These are phyloP conservation scores for Colinus virginianus DNA, from an alignment of 2,113 vertebrate species.

Conservation along the genomic window DNA sequence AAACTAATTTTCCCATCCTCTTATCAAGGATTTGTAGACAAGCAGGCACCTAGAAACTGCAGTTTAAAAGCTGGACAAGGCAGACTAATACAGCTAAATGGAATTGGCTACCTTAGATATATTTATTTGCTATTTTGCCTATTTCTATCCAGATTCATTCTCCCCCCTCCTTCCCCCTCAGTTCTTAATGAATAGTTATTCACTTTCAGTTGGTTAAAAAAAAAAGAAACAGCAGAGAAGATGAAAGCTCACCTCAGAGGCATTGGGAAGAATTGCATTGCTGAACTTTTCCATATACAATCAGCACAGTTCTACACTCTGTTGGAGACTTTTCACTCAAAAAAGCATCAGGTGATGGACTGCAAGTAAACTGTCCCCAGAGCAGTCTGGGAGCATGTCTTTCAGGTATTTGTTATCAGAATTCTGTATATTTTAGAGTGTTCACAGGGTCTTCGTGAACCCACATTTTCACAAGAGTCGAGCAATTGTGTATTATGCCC, in stretches of 20 bases:
- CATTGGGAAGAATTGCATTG: neutral
- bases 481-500: neutral
- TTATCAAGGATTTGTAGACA: slow-evolving; percentile 72
- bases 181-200: slow-evolving; percentile 58
- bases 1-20: slow-evolving; percentile 71
- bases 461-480: neutral
- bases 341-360: neutral
- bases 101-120: slow-evolving; percentile 58
- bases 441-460: neutral
- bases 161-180: slow-evolving; percentile 5
- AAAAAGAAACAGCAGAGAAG: slow-evolving; percentile 1
- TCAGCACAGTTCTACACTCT: slow-evolving; percentile 22
- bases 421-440: neutral
- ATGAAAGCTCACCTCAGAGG: slow-evolving; percentile 36
- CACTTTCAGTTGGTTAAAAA: slow-evolving; percentile 45
- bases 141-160: slow-evolving; percentile 31
- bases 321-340: neutral
- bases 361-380: neutral
- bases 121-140: slow-evolving; percentile 54
- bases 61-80: slow-evolving; percentile 56
- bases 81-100: slow-evolving; percentile 65
- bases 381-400: neutral
- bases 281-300: neutral
- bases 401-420: neutral
- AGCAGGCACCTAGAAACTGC: slow-evolving; percentile 50